These are phyloP conservation scores for Coelopa frigida DNA, from an alignment of 1,140 invertebrate genomes.

Conservation along the genomic window DNA sequence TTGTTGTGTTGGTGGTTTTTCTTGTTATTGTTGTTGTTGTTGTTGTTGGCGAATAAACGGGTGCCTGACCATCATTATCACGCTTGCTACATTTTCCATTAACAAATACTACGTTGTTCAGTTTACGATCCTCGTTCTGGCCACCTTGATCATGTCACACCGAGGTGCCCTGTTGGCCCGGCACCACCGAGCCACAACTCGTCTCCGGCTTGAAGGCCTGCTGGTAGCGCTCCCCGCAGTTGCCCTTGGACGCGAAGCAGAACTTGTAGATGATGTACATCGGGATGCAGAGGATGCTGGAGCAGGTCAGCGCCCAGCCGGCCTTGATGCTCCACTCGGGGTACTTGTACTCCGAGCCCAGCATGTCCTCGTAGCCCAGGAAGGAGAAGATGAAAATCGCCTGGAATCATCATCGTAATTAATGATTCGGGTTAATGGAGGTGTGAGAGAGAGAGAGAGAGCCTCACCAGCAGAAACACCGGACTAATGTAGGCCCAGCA, in stretches of 20 bases:
- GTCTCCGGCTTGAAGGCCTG: constrained; percentile 31
- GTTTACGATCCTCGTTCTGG: constrained; percentile 1
- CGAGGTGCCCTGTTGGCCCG: constrained; percentile 42
- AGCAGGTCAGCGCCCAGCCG: constrained; percentile 85
- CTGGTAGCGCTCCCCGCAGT: constrained; percentile 24
- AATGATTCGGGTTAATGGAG: no score
- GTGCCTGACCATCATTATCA: no score
- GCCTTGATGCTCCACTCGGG: constrained; percentile 83
- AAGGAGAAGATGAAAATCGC: constrained; percentile 89
- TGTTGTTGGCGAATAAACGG: constrained; percentile 34
- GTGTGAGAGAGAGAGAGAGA: constrained; percentile 24
- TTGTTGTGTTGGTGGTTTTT: constrained; percentile 12
- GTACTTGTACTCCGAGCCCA: constrained; percentile 82
- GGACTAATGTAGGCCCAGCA: constrained; percentile 91
- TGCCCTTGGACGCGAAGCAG: constrained; percentile 60
- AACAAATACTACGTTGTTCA: background rate
- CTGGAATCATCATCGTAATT: no score
- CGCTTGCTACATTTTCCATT: constrained; percentile 1
- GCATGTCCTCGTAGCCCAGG: constrained; percentile 77
- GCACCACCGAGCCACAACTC: constrained; percentile 31
- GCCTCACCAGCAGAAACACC: constrained; percentile 62
- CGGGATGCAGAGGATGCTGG: constrained; percentile 88
- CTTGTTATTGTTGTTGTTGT: constrained; percentile 15
- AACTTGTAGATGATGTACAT: constrained; percentile 79
- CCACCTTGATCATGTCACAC: constrained; percentile 39